These are phyloP conservation scores for Ophioninae sp. DNA, from an alignment of 2,888 invertebrate species.

Conservation along the genomic window DNA sequence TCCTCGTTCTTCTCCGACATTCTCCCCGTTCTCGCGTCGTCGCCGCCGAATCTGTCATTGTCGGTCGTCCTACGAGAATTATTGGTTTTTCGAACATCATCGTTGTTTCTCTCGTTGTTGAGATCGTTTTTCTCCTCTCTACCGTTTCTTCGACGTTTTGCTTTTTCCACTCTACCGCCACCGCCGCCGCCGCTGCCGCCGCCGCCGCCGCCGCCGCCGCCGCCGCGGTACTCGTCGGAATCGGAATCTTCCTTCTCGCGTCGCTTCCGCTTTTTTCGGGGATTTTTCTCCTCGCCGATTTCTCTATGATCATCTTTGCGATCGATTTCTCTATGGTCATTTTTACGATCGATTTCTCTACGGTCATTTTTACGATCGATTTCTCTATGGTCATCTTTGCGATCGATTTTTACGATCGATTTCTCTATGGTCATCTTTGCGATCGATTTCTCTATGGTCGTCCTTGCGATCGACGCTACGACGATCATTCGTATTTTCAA, in stretches of 20 bases:
- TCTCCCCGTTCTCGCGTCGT: neutral
- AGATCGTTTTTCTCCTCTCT: slow-evolving; percentile 11
- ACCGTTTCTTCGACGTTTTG: slow-evolving; percentile 11
- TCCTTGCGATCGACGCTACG: slow-evolving; percentile 10
- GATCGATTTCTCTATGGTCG: neutral
- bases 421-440: no score
- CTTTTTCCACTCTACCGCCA: slow-evolving; percentile 5
- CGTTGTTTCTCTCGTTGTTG: neutral
- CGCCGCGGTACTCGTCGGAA: neutral
- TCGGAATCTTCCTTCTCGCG: neutral
- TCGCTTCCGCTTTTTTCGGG: slow-evolving; percentile 32
- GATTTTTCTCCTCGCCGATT: slow-evolving; percentile 51
- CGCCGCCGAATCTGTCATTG: neutral
- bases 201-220: no score
- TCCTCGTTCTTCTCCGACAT: slow-evolving; percentile 16
- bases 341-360: no score
- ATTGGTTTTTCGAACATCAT: neutral
- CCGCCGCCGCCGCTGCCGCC: no score
- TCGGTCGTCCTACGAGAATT: neutral
- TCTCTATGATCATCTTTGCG: no score
- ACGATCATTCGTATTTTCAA: slow-evolving; percentile 18
- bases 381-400: no score
- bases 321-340: no score
- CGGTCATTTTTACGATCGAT: no score
- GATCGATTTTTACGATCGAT: no score